These are phyloP conservation scores for Drosophila murphyi DNA, from an alignment of 1,140 invertebrate genomes.

Conservation along the genomic window DNA sequence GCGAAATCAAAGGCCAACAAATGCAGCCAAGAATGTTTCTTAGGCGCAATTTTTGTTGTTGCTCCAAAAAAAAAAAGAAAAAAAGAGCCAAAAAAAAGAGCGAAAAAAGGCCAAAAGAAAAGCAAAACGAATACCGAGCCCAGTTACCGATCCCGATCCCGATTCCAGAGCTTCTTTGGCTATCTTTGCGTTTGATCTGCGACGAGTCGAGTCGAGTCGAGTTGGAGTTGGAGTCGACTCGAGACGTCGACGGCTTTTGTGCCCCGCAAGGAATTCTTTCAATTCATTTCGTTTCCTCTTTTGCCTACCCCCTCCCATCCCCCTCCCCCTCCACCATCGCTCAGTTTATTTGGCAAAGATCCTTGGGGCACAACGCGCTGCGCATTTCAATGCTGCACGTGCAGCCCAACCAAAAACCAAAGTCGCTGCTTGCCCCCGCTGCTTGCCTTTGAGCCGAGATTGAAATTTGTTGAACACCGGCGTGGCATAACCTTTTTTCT, in stretches of 20 bases:
- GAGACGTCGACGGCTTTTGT: constrained; percentile 60
- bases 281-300: constrained; percentile 68
- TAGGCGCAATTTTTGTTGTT: constrained; percentile 54
- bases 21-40: constrained; percentile 64
- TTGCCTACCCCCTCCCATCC: not conserved
- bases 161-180: constrained; percentile 20
- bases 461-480: constrained; percentile 80
- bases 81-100: no score
- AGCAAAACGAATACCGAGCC: constrained; percentile 17
- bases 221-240: constrained; percentile 24
- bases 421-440: not conserved
- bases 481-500: constrained; percentile 70
- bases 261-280: constrained; percentile 79
- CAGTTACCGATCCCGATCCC: constrained; percentile 1
- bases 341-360: constrained; percentile 63
- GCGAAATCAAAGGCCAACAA: constrained; percentile 55
- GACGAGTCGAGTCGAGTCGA: constrained; percentile 31
- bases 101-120: not conserved
- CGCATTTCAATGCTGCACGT: constrained; percentile 81
- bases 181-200: constrained; percentile 74
- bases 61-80: constrained; percentile 43
- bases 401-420: constrained; percentile 53
- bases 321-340: not conserved
- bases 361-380: constrained; percentile 75
- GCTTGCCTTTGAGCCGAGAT: constrained; percentile 70